Base-by-base conservation (phyloP, 2,113 vertebrate species). In the Cynopterus brachyotis region DNA sequence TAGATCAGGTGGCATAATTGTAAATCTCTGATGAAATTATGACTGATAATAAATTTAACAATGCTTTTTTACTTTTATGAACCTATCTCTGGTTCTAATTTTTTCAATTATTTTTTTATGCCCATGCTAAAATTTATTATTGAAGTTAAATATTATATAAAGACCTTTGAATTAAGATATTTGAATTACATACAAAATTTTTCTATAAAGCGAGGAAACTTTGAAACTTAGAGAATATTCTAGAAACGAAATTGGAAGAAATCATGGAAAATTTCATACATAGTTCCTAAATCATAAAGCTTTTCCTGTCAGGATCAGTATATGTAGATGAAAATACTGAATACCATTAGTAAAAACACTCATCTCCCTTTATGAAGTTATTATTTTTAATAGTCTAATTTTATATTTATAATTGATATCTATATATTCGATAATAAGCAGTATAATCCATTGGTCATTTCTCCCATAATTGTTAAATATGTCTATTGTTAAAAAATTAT, bases 401-500 rank as follows among this genome's bases (percentile, higher is more conserved):
- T 94, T 87, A 57, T 60, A 70, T 50, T 89, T 96, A 40, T 19
- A 72, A 47, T 35, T 12, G 55, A 30, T 60, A 67, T 22, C 3
- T 40, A n/a, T 53, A 40, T 73, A 57, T 50, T 89, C 17, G 66
- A 42, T 80, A 91, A n/a, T 84, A 78, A 83, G 2, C 35, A 79
- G 37, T 93, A 15, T 69, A 84, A 47, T 53, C 9, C 45, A 40
- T 45, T 64, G 55, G 3, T 26, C n/a, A 69, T 72, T 95, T 90
- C 32, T 82, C 16, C 0, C 30, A 69, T 94, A 35, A 69, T 96
- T 73, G 16, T 78, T 95, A 75, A 95, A 79, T 67, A 82, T 75
- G 2, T 45, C 22, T 59, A 6, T 42, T 35, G 9, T 42, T 60
- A 60, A 62, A 60, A 81, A 42, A 30, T 40, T 60, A 42, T 42